These are phyloP conservation scores for Enteromius treurensis DNA, from an alignment of 2,797 vertebrate genomes.

Conservation along the genomic window DNA sequence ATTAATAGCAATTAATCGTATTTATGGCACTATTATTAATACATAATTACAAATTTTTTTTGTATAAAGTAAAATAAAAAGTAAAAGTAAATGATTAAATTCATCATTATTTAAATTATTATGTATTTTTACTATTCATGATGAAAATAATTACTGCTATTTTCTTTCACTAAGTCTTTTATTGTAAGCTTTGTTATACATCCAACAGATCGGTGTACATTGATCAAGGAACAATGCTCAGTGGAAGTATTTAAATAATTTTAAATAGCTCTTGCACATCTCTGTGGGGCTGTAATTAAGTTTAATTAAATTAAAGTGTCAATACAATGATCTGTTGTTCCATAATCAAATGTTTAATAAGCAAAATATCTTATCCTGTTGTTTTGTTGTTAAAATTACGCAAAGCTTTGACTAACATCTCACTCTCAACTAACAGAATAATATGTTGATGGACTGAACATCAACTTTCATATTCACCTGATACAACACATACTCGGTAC, in stretches of 20 bases:
- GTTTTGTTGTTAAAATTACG: background rate
- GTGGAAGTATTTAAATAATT: background rate
- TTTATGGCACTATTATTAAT: no score
- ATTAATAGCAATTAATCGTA: no score
- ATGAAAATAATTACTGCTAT: background rate
- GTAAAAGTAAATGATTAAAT: background rate
- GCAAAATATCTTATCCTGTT: background rate
- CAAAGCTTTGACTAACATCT: background rate
- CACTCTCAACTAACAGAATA: background rate
- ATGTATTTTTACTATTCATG: background rate
- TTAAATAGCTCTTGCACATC: background rate
- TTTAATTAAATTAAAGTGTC: background rate
- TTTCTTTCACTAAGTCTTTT: background rate
- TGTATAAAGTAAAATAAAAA: no score
- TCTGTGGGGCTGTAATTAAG: background rate
- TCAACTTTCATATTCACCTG: background rate
- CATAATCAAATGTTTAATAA: background rate
- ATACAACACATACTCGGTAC: background rate
- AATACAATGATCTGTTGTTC: background rate
- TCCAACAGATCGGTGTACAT: background rate
- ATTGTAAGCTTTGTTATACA: background rate
- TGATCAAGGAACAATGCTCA: background rate
- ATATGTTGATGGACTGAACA: background rate
- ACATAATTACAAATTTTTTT: background rate
- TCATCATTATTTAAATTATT: background rate